Evolutionary conservation across 2,113 vertebrate genomes (phyloP).

Genomic region (Sphaerodactylus townsendi): DNA sequence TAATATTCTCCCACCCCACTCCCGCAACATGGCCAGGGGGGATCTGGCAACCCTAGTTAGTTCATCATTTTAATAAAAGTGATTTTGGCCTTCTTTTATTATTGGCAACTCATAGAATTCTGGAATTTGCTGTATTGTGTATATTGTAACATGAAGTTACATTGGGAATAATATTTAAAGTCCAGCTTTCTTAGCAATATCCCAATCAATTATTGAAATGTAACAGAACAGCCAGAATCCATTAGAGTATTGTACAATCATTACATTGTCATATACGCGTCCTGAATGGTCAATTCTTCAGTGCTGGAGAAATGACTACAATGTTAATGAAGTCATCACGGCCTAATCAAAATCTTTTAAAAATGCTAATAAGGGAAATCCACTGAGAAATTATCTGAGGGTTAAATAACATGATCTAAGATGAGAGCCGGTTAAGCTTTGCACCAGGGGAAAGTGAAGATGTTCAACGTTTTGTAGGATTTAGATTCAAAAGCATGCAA

Average conservation of each 20-base stretch:
- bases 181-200: background rate
- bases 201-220: background rate
- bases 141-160: background rate
- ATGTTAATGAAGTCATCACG: background rate
- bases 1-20: no score
- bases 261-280: background rate
- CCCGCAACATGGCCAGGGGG: no score
- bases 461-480: background rate
- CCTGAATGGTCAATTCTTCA: background rate
- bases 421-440: background rate
- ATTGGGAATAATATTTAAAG: background rate
- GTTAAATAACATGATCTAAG: conserved; percentile 8
- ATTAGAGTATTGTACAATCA: background rate
- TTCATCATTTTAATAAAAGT: background rate
- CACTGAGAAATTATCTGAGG: background rate
- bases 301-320: conserved; percentile 5
- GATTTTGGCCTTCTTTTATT: background rate
- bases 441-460: background rate
- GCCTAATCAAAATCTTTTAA: conserved; percentile 12
- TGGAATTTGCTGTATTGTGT: background rate
- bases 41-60: background rate
- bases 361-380: background rate
- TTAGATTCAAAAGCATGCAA: background rate
- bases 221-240: conserved; percentile 4
- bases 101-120: background rate